Percentiles rank a stretch among this genome's conserved stretches.
Conservation (phyloP, 2,888 invertebrate species). For the Litoditis marina region DNA sequence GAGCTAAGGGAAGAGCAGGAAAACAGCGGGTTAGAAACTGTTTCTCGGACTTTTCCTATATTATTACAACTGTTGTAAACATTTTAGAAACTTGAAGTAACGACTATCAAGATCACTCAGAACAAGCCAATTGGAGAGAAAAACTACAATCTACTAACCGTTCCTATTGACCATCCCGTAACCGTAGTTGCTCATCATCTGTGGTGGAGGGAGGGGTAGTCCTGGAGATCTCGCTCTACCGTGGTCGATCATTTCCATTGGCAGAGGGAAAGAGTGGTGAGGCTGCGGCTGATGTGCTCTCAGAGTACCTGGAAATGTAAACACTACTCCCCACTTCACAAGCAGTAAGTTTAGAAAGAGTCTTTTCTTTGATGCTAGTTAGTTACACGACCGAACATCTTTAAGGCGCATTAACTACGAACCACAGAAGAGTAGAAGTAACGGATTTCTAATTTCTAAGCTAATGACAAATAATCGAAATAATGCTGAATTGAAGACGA, state of each 20-base stretch:
- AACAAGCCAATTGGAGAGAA: background rate
- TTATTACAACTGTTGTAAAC: background rate
- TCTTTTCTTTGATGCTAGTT: too few relatives aligned
- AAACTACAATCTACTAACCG: background rate
- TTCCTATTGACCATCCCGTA: constrained; percentile 5
- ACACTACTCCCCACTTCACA: too few relatives aligned
- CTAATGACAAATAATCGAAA: too few relatives aligned
- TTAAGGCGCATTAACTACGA: too few relatives aligned
- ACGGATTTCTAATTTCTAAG: too few relatives aligned
- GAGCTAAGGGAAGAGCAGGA: too few relatives aligned
- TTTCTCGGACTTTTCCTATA: background rate
- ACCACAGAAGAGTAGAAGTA: too few relatives aligned
- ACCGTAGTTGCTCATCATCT: constrained; percentile 6
- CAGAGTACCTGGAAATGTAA: constrained; percentile 9
- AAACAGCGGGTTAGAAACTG: too few relatives aligned
- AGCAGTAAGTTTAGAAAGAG: too few relatives aligned
- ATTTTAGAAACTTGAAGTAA: background rate
- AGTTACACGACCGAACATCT: too few relatives aligned
- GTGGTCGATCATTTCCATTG: background rate
- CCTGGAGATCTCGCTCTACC: constrained; percentile 21
- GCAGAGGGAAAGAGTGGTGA: background rate
- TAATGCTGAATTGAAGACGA: too few relatives aligned
- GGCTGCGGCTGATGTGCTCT: constrained; percentile 9
- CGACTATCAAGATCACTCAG: too few relatives aligned
- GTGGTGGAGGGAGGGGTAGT: constrained; percentile 31